Evolutionary conservation across 2,888 invertebrate species (phyloP).

Genomic region (Autographa pulchrina): DNA sequence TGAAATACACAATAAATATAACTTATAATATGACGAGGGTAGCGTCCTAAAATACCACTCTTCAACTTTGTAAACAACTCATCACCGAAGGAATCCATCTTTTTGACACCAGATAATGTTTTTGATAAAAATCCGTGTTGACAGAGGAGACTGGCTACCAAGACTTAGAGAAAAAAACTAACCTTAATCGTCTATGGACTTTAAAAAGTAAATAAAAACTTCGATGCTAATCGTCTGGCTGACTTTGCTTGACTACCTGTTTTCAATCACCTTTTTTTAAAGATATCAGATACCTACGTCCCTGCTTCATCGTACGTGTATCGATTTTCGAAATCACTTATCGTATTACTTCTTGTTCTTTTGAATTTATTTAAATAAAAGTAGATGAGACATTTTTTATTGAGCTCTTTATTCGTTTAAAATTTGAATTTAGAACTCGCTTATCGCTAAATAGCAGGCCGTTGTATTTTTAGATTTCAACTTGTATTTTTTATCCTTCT

Average conservation of each 20-base stretch:
- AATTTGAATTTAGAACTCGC: slow-evolving; percentile 14
- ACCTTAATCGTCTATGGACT: slow-evolving; percentile 69
- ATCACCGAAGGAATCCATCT: slow-evolving; percentile 48
- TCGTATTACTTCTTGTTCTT: slow-evolving; percentile 15
- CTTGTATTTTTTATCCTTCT: not conserved
- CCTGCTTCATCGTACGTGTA: not conserved
- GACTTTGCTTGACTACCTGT: slow-evolving; percentile 81
- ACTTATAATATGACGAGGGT: not conserved
- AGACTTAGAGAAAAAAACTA: slow-evolving; percentile 62
- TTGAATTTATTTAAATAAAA: too few relatives aligned
- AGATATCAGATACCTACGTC: slow-evolving; percentile 19
- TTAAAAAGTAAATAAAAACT: slow-evolving; percentile 67
- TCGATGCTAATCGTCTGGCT: slow-evolving; percentile 76
- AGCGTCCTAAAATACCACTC: slow-evolving; percentile 29
- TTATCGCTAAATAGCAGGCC: not conserved
- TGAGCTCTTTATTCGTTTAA: too few relatives aligned
- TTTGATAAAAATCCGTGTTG: slow-evolving; percentile 68
- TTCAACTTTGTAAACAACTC: slow-evolving; percentile 22
- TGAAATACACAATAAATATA: not conserved
- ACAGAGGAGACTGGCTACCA: slow-evolving; percentile 69
- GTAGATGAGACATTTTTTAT: too few relatives aligned
- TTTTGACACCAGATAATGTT: slow-evolving; percentile 52
- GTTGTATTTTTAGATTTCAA: not conserved
- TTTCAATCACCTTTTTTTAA: slow-evolving; percentile 43
- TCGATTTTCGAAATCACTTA: not conserved